These are phyloP conservation scores for Timema podura DNA, from an alignment of 2,888 invertebrate species.

Conservation along the genomic window DNA sequence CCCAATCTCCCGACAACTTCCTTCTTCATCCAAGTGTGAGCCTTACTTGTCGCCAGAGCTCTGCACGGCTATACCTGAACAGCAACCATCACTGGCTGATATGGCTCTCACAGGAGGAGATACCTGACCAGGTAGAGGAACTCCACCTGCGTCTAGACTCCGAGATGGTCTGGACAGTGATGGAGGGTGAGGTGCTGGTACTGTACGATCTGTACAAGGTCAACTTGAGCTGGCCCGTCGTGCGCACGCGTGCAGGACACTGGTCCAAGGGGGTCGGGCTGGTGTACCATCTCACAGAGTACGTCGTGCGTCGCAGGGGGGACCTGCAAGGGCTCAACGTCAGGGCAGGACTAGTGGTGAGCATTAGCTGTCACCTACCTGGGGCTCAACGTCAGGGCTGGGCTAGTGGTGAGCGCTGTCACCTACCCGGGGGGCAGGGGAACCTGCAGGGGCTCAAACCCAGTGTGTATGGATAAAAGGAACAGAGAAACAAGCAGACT, in stretches of 20 bases:
- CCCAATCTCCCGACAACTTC: too few relatives aligned
- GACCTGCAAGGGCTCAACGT: constrained; percentile 16
- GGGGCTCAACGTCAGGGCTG: constrained; percentile 6
- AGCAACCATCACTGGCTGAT: constrained; percentile 40
- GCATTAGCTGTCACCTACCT: neutral
- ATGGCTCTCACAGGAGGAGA: constrained; percentile 29
- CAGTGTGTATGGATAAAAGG: too few relatives aligned
- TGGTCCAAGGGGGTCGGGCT: constrained; percentile 36
- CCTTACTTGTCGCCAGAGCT: constrained; percentile 12
- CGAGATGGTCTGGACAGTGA: constrained; percentile 37
- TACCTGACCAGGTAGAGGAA: constrained; percentile 31
- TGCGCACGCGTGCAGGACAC: constrained; percentile 31
- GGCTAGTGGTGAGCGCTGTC: constrained; percentile 3
- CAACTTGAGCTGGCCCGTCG: constrained; percentile 20
- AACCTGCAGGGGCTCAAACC: too few relatives aligned
- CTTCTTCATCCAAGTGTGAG: too few relatives aligned
- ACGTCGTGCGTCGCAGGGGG: constrained; percentile 24
- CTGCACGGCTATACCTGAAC: constrained; percentile 31
- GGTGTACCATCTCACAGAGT: constrained; percentile 34
- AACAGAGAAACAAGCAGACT: too few relatives aligned
- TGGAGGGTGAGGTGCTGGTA: constrained; percentile 25
- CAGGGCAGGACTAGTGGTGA: constrained; percentile 11
- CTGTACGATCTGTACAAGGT: constrained; percentile 40
- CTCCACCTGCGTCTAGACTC: constrained; percentile 38
- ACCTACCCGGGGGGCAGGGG: neutral